Base-by-base conservation (phyloP, 2,888 invertebrate genomes). In the Deilephila elpenor region DNA sequence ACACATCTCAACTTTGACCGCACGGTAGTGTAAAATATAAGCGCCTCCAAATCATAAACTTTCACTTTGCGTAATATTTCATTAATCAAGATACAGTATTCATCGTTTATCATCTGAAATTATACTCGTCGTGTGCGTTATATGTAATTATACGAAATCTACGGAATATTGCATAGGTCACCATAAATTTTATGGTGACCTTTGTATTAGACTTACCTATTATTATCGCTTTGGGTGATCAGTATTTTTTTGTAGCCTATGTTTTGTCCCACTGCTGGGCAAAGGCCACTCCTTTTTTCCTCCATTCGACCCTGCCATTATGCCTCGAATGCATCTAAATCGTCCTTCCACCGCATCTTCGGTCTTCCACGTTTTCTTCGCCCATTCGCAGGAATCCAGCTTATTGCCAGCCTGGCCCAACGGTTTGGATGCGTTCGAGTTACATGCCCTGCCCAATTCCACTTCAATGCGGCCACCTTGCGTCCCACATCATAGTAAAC, bases 31-130 rank as follows among this genome's bases (percentile, higher is more conserved):
- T 51, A 51, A 32, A 61, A 29, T 29, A 61, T 29, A 32, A 56
- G 19, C 17, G 17, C 3, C 25, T 44, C 67, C 67, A 67, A 67
- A 67, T 51, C 60, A 17, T 20, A n/a, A 59, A 72, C 72, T 67
- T 67, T 67, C 59, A 67, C 64, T 72, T 72, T 67, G 53, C 19
- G 7, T 72, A 53, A 56, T 72, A 62, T 20, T 60, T 14, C n/a
- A 62, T 72, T 56, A 34, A 20, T 34, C 37, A 64, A 25, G 17
- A 62, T 20, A 62, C 53, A 25, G 25, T 51, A 60, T 61, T 61
- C 71, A 37, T 56, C 25, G 53, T 72, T 59, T 20, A 72, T 64
- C 56, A 56, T 72, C 20, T 64, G 20, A 62, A 59, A 59, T 25
- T 5, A 51, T 62, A 56, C 20, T 34, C 20, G 20, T 72, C 51